These are phyloP conservation scores for Mixornis gularis DNA, from an alignment of 2,113 vertebrate genomes.

Conservation along the genomic window DNA sequence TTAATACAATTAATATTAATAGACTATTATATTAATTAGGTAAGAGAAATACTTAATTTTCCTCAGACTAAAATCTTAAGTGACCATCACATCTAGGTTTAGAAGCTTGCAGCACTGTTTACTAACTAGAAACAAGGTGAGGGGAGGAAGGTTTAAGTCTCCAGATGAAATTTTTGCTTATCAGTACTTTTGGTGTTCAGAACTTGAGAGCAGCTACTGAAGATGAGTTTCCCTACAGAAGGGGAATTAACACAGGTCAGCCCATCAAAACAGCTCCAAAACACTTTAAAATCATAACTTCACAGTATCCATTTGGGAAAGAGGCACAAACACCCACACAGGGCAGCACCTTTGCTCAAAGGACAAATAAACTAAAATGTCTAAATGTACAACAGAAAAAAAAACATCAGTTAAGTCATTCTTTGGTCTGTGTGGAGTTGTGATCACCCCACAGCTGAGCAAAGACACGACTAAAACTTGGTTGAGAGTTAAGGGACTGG, in stretches of 20 bases:
- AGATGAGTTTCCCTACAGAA: background rate
- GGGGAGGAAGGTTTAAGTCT: background rate
- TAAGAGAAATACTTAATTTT: background rate
- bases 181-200: background rate
- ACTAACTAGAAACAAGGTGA: background rate
- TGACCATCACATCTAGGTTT: background rate
- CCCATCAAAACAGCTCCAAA: background rate
- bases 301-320: background rate
- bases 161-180: background rate
- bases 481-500: background rate
- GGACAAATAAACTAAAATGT: background rate
- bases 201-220: background rate
- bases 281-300: accelerated
- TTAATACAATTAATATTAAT: too few species aligned
- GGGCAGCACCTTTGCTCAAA: background rate
- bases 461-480: background rate
- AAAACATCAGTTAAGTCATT: accelerated
- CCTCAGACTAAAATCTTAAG: background rate
- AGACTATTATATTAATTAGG: background rate
- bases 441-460: accelerated
- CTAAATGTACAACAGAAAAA: accelerated
- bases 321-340: accelerated
- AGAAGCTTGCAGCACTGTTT: background rate
- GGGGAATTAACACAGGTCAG: background rate
- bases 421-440: background rate